These are phyloP conservation scores for Chelidonichthys spinosus DNA, from an alignment of 2,797 vertebrate species.

Conservation along the genomic window DNA sequence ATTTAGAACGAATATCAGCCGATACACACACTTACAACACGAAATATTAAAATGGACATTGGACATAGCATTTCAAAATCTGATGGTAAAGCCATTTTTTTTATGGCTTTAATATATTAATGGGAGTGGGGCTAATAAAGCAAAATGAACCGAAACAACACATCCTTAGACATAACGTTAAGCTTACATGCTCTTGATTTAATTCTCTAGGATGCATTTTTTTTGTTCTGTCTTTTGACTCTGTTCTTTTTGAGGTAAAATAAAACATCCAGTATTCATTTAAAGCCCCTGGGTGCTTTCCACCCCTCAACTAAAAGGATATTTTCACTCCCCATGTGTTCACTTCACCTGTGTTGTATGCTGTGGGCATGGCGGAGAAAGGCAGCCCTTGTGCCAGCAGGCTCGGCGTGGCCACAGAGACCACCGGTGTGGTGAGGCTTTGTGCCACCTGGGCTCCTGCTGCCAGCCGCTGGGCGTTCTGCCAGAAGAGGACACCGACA, in stretches of 20 bases:
- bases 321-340: background rate
- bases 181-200: background rate
- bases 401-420: slow-evolving; percentile 96
- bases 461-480: slow-evolving; percentile 93
- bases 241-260: background rate
- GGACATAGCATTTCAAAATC: too few species aligned
- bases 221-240: background rate
- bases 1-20: too few species aligned
- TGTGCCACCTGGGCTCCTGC: slow-evolving; percentile 91
- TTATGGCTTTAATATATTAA: too few species aligned
- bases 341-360: slow-evolving; percentile 95
- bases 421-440: slow-evolving; percentile 95
- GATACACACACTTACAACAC: too few species aligned
- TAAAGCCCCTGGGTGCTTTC: background rate
- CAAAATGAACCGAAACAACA: too few species aligned
- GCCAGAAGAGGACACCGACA: slow-evolving; percentile 65
- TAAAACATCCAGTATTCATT: background rate
- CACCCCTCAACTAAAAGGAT: background rate
- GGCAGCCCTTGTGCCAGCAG: slow-evolving; percentile 91
- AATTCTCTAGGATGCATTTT: background rate
- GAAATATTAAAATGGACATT: too few species aligned
- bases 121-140: too few species aligned
- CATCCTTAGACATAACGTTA: too few species aligned
- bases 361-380: slow-evolving; percentile 96
- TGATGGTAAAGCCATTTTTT: too few species aligned